Evolutionary conservation across 2,797 vertebrate genomes (phyloP), one percentile per base, ranked within the genome.

Genomic region (Halcyon badia): DNA sequence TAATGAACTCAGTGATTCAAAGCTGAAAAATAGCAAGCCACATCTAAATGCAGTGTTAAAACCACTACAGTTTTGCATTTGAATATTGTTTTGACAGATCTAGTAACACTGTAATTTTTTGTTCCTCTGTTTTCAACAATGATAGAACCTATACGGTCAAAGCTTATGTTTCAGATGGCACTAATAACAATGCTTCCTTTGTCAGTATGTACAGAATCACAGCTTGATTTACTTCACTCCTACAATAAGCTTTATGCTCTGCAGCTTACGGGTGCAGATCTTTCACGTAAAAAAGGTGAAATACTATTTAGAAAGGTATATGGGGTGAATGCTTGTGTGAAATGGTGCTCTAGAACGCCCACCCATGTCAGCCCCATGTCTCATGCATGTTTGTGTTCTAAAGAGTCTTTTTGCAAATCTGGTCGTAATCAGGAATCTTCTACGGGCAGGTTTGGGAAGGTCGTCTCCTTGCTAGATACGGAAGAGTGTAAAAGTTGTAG

Each of bases 11-110:
- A 5, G 18, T 70, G 49, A 39, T 85, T 90, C 68, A 85, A 44
- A 78, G 52, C 52, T 84, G 82, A 80, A 61, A 84, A 91, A 77
- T 37, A 79, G 28, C 51, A 89, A 95, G 37, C 3, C 3, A 16
- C 31, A 41, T 94, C 51, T 92, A 91, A 89, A 95, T 87, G n/a
- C n/a, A n/a, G 18, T 87, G 75, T 77, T 89, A 68, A 71, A 90
- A 72, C 48, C n/a, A 20, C 54, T 87, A 31, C 6, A 18, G 48
- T 87, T 76, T 69, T 84, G 17, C 7, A 31, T 92, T 76, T 94
- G 9, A 85, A 35, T 83, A 30, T 87, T 84, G 66, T 83, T 91
- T 48, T 92, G 90, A 76, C 73, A 83, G 60, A 17, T 89, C 33
- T 81, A 70, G 44, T 83, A 86, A 73, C 65, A 41, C 49, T 75